phyloP scores from a whole-genome alignment of 1,140 invertebrate genomes.

The Cyphomyrmex costatus region DNA sequence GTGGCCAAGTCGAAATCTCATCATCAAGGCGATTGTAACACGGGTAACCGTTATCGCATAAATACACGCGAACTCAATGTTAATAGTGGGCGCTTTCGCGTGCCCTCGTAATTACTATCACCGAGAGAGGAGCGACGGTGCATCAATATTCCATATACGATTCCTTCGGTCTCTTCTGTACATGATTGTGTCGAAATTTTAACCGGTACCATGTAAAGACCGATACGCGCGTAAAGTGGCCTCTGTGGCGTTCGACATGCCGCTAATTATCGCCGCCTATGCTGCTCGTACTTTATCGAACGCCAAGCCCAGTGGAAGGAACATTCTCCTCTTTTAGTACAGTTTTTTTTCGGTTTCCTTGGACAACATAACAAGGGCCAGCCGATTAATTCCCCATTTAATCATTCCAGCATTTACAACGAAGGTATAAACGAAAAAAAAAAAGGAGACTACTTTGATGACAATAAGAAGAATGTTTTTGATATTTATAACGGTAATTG shows the following conservation, averaged over 20 bases:
- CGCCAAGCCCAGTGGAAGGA: not conserved
- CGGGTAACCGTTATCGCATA: slow-evolving; percentile 42
- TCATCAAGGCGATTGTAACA: slow-evolving; percentile 14
- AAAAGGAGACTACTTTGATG: not conserved
- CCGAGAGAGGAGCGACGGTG: slow-evolving; percentile 16
- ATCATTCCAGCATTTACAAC: slow-evolving; percentile 3
- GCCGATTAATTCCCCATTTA: slow-evolving; percentile 31
- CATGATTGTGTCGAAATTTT: slow-evolving; percentile 23
- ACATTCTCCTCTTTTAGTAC: not conserved
- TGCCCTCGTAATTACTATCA: slow-evolving; percentile 42
- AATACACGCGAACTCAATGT: slow-evolving; percentile 44
- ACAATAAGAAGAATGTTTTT: no score
- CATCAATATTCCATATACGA: slow-evolving; percentile 44
- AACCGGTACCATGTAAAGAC: slow-evolving; percentile 2
- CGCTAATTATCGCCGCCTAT: slow-evolving; percentile 45
- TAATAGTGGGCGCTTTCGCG: slow-evolving; percentile 34
- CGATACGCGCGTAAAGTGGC: slow-evolving; percentile 12
- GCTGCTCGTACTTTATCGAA: not conserved
- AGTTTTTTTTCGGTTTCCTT: not conserved
- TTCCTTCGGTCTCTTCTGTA: not conserved
- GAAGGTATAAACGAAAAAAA: not conserved
- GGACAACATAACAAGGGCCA: not conserved
- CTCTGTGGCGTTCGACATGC: slow-evolving; percentile 15
- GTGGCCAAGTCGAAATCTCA: not conserved
- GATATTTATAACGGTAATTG: no score